phyloP scores from a whole-genome alignment of 1,140 invertebrate genomes.

The Heliothis subflexa region DNA sequence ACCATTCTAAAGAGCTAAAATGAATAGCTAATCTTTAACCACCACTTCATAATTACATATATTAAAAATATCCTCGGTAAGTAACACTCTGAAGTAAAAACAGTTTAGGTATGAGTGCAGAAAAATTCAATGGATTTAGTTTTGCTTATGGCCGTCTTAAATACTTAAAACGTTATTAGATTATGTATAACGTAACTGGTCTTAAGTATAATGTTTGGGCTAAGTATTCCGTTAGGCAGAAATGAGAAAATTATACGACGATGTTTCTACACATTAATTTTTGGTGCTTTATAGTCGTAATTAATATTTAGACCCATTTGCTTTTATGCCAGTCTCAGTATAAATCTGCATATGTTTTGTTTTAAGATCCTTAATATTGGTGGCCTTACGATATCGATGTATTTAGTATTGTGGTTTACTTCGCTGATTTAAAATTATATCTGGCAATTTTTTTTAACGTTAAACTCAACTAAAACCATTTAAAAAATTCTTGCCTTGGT shows the following conservation, averaged over 20 bases:
- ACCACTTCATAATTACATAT: not conserved
- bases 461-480: too few relatives aligned
- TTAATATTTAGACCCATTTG: slow-evolving; percentile 41
- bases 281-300: slow-evolving; percentile 35
- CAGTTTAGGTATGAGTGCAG: not conserved
- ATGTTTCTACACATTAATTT: slow-evolving; percentile 15
- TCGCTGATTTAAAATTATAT: too few relatives aligned
- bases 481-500: too few relatives aligned
- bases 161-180: slow-evolving; percentile 4
- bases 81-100: not conserved
- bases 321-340: not conserved
- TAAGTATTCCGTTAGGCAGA: slow-evolving; percentile 17
- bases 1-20: slow-evolving; percentile 8
- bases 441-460: too few relatives aligned
- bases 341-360: too few relatives aligned
- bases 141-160: not conserved
- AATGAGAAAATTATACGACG: slow-evolving; percentile 31
- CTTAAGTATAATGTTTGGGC: not conserved
- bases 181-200: not conserved
- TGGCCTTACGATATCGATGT: not conserved
- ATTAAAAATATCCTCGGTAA: not conserved
- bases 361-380: not conserved
- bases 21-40: slow-evolving; percentile 11
- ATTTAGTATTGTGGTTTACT: too few relatives aligned
- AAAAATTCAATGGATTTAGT: not conserved